These are phyloP conservation scores for Lymantria monacha DNA, from an alignment of 2,888 invertebrate species.

Conservation along the genomic window DNA sequence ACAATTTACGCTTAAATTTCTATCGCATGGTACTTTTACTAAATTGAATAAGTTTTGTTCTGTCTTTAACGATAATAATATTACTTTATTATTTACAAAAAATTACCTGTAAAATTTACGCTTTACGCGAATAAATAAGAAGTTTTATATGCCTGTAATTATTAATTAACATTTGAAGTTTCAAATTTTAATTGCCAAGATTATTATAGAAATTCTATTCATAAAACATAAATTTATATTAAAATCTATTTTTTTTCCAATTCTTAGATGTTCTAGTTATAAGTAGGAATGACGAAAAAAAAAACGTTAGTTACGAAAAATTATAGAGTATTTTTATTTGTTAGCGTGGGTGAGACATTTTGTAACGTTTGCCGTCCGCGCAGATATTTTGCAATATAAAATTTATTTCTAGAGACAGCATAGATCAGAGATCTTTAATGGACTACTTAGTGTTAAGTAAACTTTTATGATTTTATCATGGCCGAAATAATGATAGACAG, in stretches of 20 bases:
- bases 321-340: constrained; percentile 59
- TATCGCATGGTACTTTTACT: not conserved
- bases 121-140: not conserved
- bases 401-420: constrained; percentile 51
- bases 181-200: not conserved
- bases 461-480: constrained; percentile 24
- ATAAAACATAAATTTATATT: not conserved
- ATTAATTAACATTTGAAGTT: not conserved
- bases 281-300: constrained; percentile 5
- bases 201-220: not conserved
- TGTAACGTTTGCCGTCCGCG: constrained; percentile 43
- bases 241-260: no score
- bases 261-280: constrained; percentile 3
- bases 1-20: not conserved
- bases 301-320: constrained; percentile 35
- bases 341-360: constrained; percentile 44
- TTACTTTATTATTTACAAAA: not conserved
- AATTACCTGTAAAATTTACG: not conserved
- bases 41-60: constrained; percentile 4
- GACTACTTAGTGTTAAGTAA: constrained; percentile 30
- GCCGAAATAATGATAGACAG: no score
- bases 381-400: constrained; percentile 58
- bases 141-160: not conserved
- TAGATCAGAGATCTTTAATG: constrained; percentile 40
- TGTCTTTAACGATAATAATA: not conserved